Evolutionary conservation across 2,888 invertebrate species (phyloP), one percentile per base, ranked within the genome.

Genomic region (Tuberolachnus salignus): DNA sequence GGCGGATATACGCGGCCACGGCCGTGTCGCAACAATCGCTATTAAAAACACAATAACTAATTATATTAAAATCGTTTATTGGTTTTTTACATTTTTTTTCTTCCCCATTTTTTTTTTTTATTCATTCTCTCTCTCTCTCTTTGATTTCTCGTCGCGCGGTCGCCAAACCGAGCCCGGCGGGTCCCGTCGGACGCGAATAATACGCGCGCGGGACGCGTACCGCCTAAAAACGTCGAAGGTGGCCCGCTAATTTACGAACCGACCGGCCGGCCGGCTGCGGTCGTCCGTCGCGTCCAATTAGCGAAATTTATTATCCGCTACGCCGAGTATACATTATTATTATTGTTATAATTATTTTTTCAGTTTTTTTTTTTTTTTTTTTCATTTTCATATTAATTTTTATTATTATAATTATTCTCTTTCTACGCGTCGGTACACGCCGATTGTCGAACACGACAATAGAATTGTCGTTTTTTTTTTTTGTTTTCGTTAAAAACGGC

Each of bases 211-310:
- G n/a, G n/a, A n/a, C n/a, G n/a, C n/a, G n/a, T n/a, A n/a, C n/a
- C n/a, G n/a, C n/a, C n/a, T n/a, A n/a, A n/a, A n/a, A n/a, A n/a
- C 14, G n/a, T 44, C 66, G 64, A 55, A 75, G 75, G 66, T 66
- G 75, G 75, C 44, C 75, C 16, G 64, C 75, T 75, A 75, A 67
- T 75, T 66, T 51, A 64, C 53, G 9, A n/a, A 55, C 44, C 67
- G 9, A 55, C 26, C 46, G 57, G n/a, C n/a, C n/a, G n/a, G n/a
- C n/a, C n/a, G 66, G 55, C 26, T 55, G 23, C 55, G 34, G 34
- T 6, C 34, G 34, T 2, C 46, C 57, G 75, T 75, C 75, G 23
- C 57, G 49, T 75, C 75, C 75, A 75, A 75, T 75, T 75, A 75
- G 57, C 55, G 19, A 57, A 67, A 75, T 75, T 75, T 75, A 75